These are phyloP conservation scores for Cyclina sinensis DNA, from an alignment of 1,140 invertebrate species.

Conservation along the genomic window DNA sequence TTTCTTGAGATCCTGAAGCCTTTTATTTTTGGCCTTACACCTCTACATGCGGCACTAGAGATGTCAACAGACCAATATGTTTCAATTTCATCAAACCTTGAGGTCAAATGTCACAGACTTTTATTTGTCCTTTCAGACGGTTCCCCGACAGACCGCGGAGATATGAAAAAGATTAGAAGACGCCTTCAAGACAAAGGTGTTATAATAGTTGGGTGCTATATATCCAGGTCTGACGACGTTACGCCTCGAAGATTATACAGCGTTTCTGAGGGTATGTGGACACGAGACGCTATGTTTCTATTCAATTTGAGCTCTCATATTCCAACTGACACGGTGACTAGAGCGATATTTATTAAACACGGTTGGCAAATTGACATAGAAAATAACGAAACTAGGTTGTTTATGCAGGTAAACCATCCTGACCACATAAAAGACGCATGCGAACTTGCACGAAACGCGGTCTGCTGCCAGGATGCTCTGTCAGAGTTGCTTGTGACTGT, in stretches of 20 bases:
- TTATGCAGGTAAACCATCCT: slow-evolving; percentile 40
- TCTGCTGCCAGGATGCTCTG: not conserved
- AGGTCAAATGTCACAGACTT: not conserved
- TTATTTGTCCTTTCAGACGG: slow-evolving; percentile 40
- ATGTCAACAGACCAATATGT: not conserved
- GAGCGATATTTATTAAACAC: not conserved
- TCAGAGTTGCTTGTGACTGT: slow-evolving; percentile 14
- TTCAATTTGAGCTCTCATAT: slow-evolving; percentile 43
- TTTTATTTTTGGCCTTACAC: slow-evolving; percentile 37
- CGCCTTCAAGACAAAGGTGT: not conserved
- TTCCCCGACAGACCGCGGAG: not conserved
- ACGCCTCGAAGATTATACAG: not conserved
- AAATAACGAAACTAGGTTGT: slow-evolving; percentile 42
- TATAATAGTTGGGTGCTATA: slow-evolving; percentile 28
- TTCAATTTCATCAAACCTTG: not conserved
- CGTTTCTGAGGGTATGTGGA: not conserved
- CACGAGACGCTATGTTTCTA: slow-evolving; percentile 14
- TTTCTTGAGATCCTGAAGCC: slow-evolving; percentile 23
- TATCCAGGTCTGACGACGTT: not conserved
- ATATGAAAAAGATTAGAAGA: not conserved
- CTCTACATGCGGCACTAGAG: not conserved
- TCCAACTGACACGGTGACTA: not conserved
- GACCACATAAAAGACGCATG: not conserved
- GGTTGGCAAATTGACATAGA: slow-evolving; percentile 43
- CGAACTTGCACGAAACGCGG: not conserved